Evolutionary conservation across 92 coral and sea anemone genomes (phyloP).

Genomic region (Blastomussa wellsi): DNA sequence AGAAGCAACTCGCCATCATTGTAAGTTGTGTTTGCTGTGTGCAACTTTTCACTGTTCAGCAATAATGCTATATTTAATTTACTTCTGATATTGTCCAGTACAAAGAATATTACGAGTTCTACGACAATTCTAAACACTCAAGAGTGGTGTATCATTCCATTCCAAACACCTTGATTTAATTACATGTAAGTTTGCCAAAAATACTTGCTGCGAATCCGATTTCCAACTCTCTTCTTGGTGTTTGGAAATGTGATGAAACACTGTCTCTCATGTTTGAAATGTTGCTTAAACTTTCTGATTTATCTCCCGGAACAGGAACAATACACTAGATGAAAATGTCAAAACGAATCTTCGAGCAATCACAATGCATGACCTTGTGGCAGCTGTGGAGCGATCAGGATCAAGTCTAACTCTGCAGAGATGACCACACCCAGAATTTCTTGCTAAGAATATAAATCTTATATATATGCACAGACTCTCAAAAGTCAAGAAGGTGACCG

Average conservation of each 20-base stretch:
- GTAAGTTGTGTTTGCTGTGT: conserved; percentile 53
- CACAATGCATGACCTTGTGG: conserved; percentile 60
- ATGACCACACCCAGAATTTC: not conserved
- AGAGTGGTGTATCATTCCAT: no score
- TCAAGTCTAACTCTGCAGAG: conserved; percentile 26
- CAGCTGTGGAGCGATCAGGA: conserved; percentile 38
- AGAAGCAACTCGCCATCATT: conserved; percentile 30
- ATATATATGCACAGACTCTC: no score
- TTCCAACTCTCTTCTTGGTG: no score
- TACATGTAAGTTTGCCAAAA: no score
- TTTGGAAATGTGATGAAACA: no score
- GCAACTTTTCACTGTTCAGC: not conserved
- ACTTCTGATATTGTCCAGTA: not conserved
- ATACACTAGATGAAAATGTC: conserved; percentile 24
- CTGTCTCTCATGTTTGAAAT: no score
- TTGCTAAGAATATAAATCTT: not conserved
- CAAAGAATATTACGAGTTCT: not conserved
- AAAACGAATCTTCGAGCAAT: conserved; percentile 62
- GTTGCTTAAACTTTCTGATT: not conserved
- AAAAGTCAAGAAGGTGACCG: no score
- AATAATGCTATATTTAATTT: not conserved
- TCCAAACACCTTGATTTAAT: no score
- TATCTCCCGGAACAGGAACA: conserved; percentile 34
- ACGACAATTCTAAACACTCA: no score
- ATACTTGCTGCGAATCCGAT: no score